These are phyloP conservation scores for Columba livia DNA, from an alignment of 2,113 vertebrate species.

Conservation along the genomic window DNA sequence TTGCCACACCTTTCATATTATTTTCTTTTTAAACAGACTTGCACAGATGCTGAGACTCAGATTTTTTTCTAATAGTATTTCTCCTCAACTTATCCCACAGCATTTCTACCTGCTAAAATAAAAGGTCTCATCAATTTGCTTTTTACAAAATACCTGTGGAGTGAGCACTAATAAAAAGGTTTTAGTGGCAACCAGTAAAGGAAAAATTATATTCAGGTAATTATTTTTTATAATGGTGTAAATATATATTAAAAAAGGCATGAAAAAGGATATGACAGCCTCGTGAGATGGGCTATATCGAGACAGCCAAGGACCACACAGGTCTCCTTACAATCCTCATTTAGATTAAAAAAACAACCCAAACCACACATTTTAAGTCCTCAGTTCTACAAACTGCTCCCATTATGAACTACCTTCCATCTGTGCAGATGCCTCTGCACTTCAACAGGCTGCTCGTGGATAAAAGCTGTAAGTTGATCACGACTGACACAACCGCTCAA, in stretches of 20 bases:
- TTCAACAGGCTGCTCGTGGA: not conserved
- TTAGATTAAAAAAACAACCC: not conserved
- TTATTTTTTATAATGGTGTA: not conserved
- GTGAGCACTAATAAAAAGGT: not conserved
- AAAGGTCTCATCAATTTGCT: not conserved
- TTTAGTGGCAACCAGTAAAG: not conserved
- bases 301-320: not conserved
- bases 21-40: not conserved
- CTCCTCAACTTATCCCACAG: not conserved
- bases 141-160: not conserved
- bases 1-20: not conserved
- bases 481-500: not conserved
- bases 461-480: not conserved
- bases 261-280: not conserved
- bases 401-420: not conserved
- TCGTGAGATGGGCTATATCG: accelerated
- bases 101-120: not conserved
- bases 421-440: not conserved
- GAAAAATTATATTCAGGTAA: not conserved
- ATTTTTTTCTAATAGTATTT: not conserved
- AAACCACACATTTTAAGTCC: accelerated
- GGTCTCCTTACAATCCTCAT: not conserved
- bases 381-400: not conserved
- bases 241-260: not conserved
- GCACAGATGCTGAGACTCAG: not conserved